Evolutionary conservation across 2,888 invertebrate species (phyloP).

Genomic region (Pollenia angustigena): DNA sequence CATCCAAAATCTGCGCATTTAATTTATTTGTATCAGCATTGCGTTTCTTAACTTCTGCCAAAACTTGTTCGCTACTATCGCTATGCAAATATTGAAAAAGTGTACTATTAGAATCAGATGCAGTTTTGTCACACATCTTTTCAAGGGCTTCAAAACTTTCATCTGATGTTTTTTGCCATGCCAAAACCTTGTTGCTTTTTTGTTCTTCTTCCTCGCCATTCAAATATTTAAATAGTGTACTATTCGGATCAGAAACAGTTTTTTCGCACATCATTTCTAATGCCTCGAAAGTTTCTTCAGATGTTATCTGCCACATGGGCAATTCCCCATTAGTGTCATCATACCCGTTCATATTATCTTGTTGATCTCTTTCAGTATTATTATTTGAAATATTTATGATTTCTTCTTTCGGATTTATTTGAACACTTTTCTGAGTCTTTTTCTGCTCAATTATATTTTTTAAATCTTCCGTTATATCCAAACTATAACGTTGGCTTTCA

Average conservation of each 20-base stretch:
- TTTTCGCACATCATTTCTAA: slow-evolving; percentile 76
- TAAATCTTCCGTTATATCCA: slow-evolving; percentile 79
- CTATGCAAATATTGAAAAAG: slow-evolving; percentile 81
- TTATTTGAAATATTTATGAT: background rate
- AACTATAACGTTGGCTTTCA: slow-evolving; percentile 76
- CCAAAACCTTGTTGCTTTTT: slow-evolving; percentile 20
- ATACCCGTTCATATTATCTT: slow-evolving; percentile 35
- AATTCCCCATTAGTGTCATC: slow-evolving; percentile 17
- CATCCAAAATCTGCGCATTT: background rate
- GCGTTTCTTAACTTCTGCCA: slow-evolving; percentile 75
- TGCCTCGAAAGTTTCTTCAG: slow-evolving; percentile 80
- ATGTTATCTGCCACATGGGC: slow-evolving; percentile 60
- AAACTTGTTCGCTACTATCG: slow-evolving; percentile 76
- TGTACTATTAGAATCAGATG: slow-evolving; percentile 82
- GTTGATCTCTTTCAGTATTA: background rate
- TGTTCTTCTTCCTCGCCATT: slow-evolving; percentile 38
- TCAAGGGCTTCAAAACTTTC: slow-evolving; percentile 82
- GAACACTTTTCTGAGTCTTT: slow-evolving; percentile 26
- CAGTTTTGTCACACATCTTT: slow-evolving; percentile 82
- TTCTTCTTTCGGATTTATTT: slow-evolving; percentile 9
- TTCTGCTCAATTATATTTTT: slow-evolving; percentile 75
- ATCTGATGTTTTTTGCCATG: slow-evolving; percentile 70
- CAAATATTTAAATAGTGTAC: slow-evolving; percentile 51
- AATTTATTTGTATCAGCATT: slow-evolving; percentile 43
- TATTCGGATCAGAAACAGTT: slow-evolving; percentile 75